Percentiles rank a stretch among this genome's conserved stretches.
These are phyloP conservation scores for Patella ulyssiponensis DNA, from an alignment of 2,888 invertebrate genomes.

Conservation along the genomic window DNA sequence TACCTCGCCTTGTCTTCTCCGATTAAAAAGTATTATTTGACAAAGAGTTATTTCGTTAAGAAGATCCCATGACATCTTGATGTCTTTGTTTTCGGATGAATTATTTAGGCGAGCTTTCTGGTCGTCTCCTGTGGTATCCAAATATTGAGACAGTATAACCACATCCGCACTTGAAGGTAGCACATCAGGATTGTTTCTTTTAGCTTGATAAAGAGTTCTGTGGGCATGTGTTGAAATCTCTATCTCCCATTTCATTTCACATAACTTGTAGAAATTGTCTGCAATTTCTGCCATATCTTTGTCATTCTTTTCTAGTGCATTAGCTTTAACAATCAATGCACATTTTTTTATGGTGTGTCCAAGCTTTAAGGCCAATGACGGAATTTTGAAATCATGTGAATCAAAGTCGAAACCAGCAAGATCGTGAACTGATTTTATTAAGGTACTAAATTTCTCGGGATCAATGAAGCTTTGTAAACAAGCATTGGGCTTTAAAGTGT, in stretches of 20 bases:
- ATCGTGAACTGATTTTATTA: background rate
- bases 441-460: background rate
- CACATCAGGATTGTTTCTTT: background rate
- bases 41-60: background rate
- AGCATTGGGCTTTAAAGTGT: background rate
- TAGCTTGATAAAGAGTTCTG: background rate
- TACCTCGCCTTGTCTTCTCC: background rate
- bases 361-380: background rate
- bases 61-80: background rate
- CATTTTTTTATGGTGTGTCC: background rate
- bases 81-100: background rate
- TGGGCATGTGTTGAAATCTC: background rate
- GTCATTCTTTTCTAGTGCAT: background rate
- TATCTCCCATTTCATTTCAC: slow-evolving; percentile 4
- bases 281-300: background rate
- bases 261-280: background rate
- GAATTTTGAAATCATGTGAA: background rate
- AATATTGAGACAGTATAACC: background rate
- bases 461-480: background rate
- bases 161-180: background rate
- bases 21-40: background rate
- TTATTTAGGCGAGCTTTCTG: background rate
- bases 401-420: background rate
- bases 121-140: background rate
- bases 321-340: background rate